Percentiles rank a stretch among this genome's conserved stretches.
These are phyloP conservation scores for Gambusia affinis DNA, from an alignment of 2,113 vertebrate species.

Conservation along the genomic window DNA sequence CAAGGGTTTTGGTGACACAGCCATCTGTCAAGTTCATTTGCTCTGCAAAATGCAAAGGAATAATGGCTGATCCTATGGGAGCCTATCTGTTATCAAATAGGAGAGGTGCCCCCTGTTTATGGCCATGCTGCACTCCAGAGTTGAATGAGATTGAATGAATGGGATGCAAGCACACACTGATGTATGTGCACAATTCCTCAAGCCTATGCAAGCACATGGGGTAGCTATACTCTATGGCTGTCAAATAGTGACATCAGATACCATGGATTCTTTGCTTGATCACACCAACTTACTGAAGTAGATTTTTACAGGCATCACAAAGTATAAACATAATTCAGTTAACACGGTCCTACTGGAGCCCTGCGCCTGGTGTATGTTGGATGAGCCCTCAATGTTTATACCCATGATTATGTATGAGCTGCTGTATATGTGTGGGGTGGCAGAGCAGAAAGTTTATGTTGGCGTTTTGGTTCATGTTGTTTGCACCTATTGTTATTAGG, in stretches of 20 bases:
- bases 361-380: slow-evolving; percentile 57
- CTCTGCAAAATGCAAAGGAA: slow-evolving; percentile 96
- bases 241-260: slow-evolving; percentile 54
- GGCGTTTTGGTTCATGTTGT: slow-evolving; percentile 13
- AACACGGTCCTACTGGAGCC: slow-evolving; percentile 68
- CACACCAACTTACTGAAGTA: slow-evolving; percentile 64
- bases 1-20: slow-evolving; percentile 98
- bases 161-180: slow-evolving; percentile 17
- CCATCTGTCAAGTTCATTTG: slow-evolving; percentile 99
- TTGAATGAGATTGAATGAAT: slow-evolving; percentile 37
- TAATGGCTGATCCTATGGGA: slow-evolving; percentile 91
- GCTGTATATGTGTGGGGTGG: slow-evolving; percentile 22
- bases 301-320: slow-evolving; percentile 78
- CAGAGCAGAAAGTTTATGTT: slow-evolving; percentile 46
- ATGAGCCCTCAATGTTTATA: slow-evolving; percentile 24
- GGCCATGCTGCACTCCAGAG: slow-evolving; percentile 57
- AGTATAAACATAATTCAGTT: slow-evolving; percentile 87
- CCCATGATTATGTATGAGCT: neutral
- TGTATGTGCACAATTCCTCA: slow-evolving; percentile 9
- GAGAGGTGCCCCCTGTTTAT: slow-evolving; percentile 73
- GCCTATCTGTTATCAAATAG: slow-evolving; percentile 92
- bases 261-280: slow-evolving; percentile 72
- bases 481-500: slow-evolving; percentile 13
- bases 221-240: slow-evolving; percentile 6
- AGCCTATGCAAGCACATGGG: slow-evolving; percentile 3